Conservation (phyloP, 2,888 invertebrate genomes). For the Drosophila nr. medialis region DNA sequence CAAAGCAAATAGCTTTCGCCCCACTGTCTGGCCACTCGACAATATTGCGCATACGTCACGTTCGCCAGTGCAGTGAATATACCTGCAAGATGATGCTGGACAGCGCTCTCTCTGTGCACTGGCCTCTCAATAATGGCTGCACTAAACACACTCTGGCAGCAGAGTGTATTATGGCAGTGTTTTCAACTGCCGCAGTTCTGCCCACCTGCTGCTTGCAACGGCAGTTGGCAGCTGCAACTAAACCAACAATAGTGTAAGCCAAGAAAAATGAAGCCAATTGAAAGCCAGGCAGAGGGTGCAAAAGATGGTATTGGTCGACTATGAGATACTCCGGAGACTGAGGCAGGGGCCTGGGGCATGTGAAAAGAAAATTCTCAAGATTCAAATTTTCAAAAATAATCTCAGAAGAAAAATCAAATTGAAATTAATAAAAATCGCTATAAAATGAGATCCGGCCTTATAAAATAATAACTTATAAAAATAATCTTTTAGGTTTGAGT, state of each 20-base stretch:
- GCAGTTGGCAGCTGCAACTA: constrained; percentile 37
- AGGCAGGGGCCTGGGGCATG: neutral
- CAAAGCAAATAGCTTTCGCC: constrained; percentile 29
- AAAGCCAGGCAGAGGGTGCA: neutral
- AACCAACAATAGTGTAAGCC: constrained; percentile 18
- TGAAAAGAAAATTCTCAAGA: neutral
- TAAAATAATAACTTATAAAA: neutral
- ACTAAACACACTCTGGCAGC: constrained; percentile 42
- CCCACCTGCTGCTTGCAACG: constrained; percentile 28
- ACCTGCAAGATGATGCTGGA: constrained; percentile 11
- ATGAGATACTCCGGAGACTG: neutral
- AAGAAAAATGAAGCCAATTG: constrained; percentile 67
- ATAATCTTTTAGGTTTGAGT: neutral
- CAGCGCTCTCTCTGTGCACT: constrained; percentile 22
- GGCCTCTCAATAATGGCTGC: constrained; percentile 60
- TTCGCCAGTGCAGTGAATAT: constrained; percentile 25
- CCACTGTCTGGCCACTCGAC: constrained; percentile 3
- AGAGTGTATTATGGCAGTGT: constrained; percentile 22
- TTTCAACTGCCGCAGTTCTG: constrained; percentile 49
- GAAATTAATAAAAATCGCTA: neutral
- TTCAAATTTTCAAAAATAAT: neutral
- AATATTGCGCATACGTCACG: constrained; percentile 74
- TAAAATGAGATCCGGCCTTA: neutral
- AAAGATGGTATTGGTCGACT: neutral
- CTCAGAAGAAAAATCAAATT: neutral